Evolutionary conservation across 1,140 invertebrate species (phyloP).

Genomic region (Bombus balteatus): DNA sequence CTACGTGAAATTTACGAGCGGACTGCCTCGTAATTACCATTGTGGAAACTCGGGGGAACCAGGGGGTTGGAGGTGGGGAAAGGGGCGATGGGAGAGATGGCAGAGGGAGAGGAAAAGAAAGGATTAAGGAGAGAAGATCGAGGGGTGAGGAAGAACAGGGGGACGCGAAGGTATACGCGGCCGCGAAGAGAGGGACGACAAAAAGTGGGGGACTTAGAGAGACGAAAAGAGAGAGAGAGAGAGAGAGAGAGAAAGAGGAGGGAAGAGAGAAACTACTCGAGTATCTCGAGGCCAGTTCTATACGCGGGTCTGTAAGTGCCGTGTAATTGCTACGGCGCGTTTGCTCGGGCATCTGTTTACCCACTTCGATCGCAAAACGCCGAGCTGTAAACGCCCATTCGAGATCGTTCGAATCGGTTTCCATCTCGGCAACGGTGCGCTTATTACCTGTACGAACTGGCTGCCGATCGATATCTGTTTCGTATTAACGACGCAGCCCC

Average conservation of each 20-base stretch:
- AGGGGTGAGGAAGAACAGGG: background rate
- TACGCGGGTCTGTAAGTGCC: conserved; percentile 64
- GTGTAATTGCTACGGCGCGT: conserved; percentile 71
- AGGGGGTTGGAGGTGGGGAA: background rate
- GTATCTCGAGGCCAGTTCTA: conserved; percentile 30
- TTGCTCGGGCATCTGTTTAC: conserved; percentile 74
- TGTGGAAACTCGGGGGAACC: conserved; percentile 64
- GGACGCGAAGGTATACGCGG: conserved; percentile 1
- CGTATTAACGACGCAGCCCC: conserved; percentile 56
- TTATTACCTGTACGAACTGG: conserved; percentile 62
- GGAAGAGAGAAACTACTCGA: conserved; percentile 14
- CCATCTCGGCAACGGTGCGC: conserved; percentile 53
- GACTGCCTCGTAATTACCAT: conserved; percentile 74
- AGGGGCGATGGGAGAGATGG: background rate
- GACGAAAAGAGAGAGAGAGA: background rate
- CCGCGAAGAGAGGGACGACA: background rate
- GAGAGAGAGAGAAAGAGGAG: background rate
- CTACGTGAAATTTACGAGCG: conserved; percentile 71
- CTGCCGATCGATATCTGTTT: conserved; percentile 63
- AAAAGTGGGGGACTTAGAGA: conserved; percentile 10
- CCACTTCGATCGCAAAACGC: conserved; percentile 68
- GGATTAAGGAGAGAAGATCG: background rate
- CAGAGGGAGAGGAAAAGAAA: background rate
- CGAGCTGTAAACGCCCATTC: conserved; percentile 60
- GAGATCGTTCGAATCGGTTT: conserved; percentile 59